A percentile compares a stretch with the other conserved stretches of the same genome.
Conservation (phyloP, 2,888 invertebrate species). For the Nephrotoma guestfalica region DNA sequence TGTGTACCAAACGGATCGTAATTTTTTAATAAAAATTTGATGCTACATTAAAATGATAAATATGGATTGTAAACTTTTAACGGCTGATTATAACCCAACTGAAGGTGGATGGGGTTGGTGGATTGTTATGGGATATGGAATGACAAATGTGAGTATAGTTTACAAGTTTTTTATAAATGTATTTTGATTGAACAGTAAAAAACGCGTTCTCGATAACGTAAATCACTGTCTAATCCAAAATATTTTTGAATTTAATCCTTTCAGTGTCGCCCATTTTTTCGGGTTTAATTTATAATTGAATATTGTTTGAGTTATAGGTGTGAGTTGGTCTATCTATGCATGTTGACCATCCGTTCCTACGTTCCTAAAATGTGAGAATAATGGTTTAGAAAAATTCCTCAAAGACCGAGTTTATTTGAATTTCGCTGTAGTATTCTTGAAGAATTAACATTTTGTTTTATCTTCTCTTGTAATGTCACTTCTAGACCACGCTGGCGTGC, state of each 20-base stretch:
- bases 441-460: too few relatives aligned
- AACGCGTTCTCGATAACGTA: background rate
- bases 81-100: constrained; percentile 16
- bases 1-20: background rate
- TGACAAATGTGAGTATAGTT: constrained; percentile 43
- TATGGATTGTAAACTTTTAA: background rate
- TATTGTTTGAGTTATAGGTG: background rate
- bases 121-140: constrained; percentile 45
- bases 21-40: background rate
- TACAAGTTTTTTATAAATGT: background rate
- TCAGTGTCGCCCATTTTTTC: background rate
- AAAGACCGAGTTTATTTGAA: too few relatives aligned
- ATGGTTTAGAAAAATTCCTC: too few relatives aligned
- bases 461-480: too few relatives aligned
- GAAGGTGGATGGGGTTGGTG: constrained; percentile 62
- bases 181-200: background rate
- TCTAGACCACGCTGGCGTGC: too few relatives aligned
- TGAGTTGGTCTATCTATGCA: too few relatives aligned
- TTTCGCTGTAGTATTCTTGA: too few relatives aligned
- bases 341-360: too few relatives aligned
- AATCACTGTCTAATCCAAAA: background rate
- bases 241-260: background rate
- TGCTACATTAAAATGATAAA: background rate
- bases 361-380: too few relatives aligned
- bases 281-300: background rate